Percentiles rank a stretch among this genome's conserved stretches.
These are phyloP conservation scores for Spicauda simplicius DNA, from an alignment of 2,888 invertebrate species.

Conservation along the genomic window DNA sequence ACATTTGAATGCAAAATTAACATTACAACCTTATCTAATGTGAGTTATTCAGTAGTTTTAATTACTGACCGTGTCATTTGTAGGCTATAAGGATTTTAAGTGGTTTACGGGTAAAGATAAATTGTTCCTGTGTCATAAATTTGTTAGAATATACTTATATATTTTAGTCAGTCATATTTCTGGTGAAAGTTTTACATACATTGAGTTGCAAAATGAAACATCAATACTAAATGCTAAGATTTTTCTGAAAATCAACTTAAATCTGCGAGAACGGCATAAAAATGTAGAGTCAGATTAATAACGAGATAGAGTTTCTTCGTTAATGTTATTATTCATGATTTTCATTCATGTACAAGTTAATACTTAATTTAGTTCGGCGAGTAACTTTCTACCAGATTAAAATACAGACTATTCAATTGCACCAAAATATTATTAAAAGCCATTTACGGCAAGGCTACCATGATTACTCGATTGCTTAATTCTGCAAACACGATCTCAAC, in stretches of 20 bases:
- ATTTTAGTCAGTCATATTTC: too few species aligned
- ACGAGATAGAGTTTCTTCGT: too few species aligned
- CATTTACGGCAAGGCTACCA: constrained; percentile 9
- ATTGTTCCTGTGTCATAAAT: neutral
- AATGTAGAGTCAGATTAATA: too few species aligned
- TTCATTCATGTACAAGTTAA: too few species aligned
- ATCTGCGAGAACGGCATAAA: too few species aligned
- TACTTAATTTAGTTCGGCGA: neutral
- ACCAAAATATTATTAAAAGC: neutral
- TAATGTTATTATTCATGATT: too few species aligned
- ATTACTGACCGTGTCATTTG: constrained; percentile 14
- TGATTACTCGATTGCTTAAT: constrained; percentile 16
- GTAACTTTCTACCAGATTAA: too few species aligned
- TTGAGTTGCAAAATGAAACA: too few species aligned
- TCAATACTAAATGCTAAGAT: too few species aligned
- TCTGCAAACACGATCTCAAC: constrained; percentile 13
- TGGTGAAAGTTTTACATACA: too few species aligned
- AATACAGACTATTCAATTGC: too few species aligned
- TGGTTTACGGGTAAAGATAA: constrained; percentile 4
- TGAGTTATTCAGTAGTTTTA: constrained; percentile 31
- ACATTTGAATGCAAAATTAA: constrained; percentile 30
- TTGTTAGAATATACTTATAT: neutral
- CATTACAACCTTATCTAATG: constrained; percentile 24
- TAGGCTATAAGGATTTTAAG: constrained; percentile 21
- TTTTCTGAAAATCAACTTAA: too few species aligned